phyloP scores from a whole-genome alignment of 23 tunicate genomes.

The Ciona savignyi region DNA sequence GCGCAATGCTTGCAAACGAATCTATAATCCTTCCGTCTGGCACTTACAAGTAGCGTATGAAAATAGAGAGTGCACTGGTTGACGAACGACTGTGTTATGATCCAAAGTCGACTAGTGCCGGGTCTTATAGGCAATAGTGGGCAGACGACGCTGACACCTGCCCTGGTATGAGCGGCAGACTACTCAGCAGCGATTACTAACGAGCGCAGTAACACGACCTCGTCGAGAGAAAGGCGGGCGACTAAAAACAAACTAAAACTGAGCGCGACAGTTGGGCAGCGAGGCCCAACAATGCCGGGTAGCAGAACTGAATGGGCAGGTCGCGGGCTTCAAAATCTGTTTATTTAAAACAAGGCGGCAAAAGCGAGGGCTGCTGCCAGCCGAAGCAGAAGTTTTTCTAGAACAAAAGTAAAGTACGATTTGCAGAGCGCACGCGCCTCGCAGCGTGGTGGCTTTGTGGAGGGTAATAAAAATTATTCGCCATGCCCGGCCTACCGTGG shows the following conservation, averaged over 20 bases:
- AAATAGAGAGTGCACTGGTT: slow-evolving; percentile 1
- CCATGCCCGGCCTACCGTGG: background rate
- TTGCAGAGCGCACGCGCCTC: background rate
- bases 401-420: background rate
- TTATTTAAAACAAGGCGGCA: slow-evolving; percentile 3
- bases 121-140: background rate
- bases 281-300: slow-evolving; percentile 7
- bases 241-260: slow-evolving; percentile 7
- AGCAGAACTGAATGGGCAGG: background rate
- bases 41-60: background rate
- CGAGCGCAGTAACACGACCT: slow-evolving; percentile 13
- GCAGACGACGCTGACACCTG: slow-evolving; percentile 20
- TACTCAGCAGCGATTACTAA: slow-evolving; percentile 21
- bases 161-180: slow-evolving; percentile 18
- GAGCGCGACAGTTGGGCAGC: slow-evolving; percentile 38
- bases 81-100: slow-evolving; percentile 5
- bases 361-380: slow-evolving; percentile 3
- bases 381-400: slow-evolving; percentile 5
- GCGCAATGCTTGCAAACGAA: background rate
- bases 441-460: background rate
- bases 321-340: slow-evolving; percentile 1
- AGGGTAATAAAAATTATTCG: background rate
- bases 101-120: slow-evolving; percentile 6
- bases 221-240: slow-evolving; percentile 14
- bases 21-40: background rate